A percentile compares a stretch with the other conserved stretches of the same genome.
Evolutionary conservation across 2,888 invertebrate genomes (phyloP).

Genomic region (Dorcus parallelipipedus): DNA sequence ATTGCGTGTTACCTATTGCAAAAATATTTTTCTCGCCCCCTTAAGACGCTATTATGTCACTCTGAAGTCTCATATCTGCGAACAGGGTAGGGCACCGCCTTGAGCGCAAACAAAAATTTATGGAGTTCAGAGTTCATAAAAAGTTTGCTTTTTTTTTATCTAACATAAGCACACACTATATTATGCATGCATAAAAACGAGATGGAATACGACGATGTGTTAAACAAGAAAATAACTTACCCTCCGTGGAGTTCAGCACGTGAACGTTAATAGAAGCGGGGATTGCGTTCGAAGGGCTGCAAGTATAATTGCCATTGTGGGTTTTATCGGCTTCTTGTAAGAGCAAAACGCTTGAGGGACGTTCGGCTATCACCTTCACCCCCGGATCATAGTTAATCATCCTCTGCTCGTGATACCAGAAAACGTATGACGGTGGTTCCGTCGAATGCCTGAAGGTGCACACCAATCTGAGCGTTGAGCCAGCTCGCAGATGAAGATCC

Average conservation of each 20-base stretch:
- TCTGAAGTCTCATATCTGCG: no score
- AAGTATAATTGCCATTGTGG: constrained; percentile 69
- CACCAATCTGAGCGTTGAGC: constrained; percentile 55
- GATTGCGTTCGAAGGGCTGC: constrained; percentile 63
- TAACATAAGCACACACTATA: not conserved
- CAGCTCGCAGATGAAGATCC: constrained; percentile 58
- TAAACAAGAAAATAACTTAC: constrained; percentile 26
- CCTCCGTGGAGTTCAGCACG: constrained; percentile 62
- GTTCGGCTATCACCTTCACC: constrained; percentile 52
- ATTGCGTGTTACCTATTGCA: not conserved
- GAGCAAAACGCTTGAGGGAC: constrained; percentile 52
- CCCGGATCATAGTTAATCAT: constrained; percentile 62
- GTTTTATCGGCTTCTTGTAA: constrained; percentile 58
- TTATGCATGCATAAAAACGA: not conserved
- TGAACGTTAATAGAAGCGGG: constrained; percentile 65
- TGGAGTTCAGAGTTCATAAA: no score
- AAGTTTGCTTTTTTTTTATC: not conserved
- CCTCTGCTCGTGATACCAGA: constrained; percentile 59
- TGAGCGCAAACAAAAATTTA: no score
- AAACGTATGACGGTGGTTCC: constrained; percentile 56
- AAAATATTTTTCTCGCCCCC: no score
- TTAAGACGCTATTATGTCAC: no score
- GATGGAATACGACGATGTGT: no score
- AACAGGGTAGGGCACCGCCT: no score
- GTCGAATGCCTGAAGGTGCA: constrained; percentile 55